phyloP scores from a whole-genome alignment of 2,113 vertebrate genomes.

The Acrocephalus kingi region DNA sequence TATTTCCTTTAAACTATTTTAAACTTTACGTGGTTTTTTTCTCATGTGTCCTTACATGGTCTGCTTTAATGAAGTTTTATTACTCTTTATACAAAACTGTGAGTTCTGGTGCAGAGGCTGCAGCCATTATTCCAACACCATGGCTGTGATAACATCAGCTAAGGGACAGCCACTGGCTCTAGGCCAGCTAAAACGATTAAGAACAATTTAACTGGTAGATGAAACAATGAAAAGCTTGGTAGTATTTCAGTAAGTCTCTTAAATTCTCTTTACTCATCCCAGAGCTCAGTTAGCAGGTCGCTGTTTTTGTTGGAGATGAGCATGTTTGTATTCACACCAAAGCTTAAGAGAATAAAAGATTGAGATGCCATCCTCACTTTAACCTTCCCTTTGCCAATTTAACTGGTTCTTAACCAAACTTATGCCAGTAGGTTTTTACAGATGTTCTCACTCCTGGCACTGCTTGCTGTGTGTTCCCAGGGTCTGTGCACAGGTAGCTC shows the following conservation, averaged over 20 bases:
- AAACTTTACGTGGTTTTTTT: not conserved
- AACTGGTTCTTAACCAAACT: not conserved
- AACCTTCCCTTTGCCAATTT: not conserved
- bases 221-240: not conserved
- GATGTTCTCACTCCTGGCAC: not conserved
- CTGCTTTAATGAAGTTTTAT: not conserved
- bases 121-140: not conserved
- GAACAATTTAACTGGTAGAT: not conserved
- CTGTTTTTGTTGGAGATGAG: not conserved
- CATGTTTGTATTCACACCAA: not conserved
- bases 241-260: not conserved
- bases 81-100: not conserved
- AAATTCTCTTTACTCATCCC: not conserved
- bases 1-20: not conserved
- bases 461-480: not conserved
- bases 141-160: not conserved
- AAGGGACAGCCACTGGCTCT: not conserved
- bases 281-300: not conserved
- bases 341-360: not conserved
- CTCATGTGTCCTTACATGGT: not conserved
- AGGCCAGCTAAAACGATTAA: not conserved
- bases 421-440: not conserved
- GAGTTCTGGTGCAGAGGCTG: not conserved
- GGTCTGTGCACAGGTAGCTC: not conserved
- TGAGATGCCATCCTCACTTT: not conserved